Percentiles rank a stretch among this genome's conserved stretches.
These are phyloP conservation scores for Tenthredo livida DNA, from an alignment of 2,888 invertebrate species.

Conservation along the genomic window DNA sequence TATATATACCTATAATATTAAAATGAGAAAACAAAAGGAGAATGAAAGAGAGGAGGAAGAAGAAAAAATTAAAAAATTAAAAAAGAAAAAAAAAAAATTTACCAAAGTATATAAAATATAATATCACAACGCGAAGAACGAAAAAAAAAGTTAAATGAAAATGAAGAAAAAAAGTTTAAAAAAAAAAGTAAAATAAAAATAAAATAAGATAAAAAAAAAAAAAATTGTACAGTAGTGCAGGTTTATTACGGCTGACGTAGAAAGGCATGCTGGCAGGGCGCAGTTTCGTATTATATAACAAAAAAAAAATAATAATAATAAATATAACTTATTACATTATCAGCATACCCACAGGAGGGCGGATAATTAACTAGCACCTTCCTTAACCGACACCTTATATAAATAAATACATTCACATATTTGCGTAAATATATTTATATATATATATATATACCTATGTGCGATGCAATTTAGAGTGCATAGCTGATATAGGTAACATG, in stretches of 20 bases:
- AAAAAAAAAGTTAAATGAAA: slow-evolving; percentile 10
- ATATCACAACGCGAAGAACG: background rate
- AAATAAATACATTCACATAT: background rate
- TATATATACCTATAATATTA: slow-evolving; percentile 64
- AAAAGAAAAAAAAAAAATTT: slow-evolving; percentile 46
- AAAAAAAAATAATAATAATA: background rate
- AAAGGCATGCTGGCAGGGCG: slow-evolving; percentile 65
- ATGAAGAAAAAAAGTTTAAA: slow-evolving; percentile 38
- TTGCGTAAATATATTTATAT: too few relatives aligned
- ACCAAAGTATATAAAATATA: background rate
- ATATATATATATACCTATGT: background rate
- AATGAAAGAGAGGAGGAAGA: too few relatives aligned
- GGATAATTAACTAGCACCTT: slow-evolving; percentile 16
- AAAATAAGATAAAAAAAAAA: slow-evolving; percentile 71
- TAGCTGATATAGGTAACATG: background rate
- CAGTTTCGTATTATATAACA: background rate
- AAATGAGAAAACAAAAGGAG: slow-evolving; percentile 63
- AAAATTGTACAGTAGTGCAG: slow-evolving; percentile 71
- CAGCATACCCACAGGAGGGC: background rate
- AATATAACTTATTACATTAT: slow-evolving; percentile 11
- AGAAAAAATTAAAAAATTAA: slow-evolving; percentile 56
- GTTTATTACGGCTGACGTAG: slow-evolving; percentile 73
- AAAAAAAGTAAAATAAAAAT: slow-evolving; percentile 59
- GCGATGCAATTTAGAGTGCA: background rate
- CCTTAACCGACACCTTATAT: background rate